phyloP scores from a whole-genome alignment of 2,113 vertebrate genomes.

The Hippocampus comes region DNA sequence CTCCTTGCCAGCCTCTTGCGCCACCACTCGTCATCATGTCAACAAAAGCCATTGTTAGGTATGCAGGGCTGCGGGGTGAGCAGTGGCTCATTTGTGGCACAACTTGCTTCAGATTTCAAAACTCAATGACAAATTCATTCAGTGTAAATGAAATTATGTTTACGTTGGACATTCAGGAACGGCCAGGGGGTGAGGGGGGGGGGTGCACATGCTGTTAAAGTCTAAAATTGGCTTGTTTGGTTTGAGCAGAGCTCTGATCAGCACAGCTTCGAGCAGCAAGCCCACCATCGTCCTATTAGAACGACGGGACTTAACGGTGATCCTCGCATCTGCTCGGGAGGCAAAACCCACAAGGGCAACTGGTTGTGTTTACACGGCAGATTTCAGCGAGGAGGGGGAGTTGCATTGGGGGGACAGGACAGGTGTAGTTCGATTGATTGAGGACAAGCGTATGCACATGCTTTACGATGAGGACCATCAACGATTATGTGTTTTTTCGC shows the following conservation, averaged over 20 bases:
- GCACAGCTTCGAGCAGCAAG: constrained; percentile 24
- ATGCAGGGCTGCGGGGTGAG: neutral
- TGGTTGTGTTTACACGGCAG: constrained; percentile 38
- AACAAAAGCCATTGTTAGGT: neutral
- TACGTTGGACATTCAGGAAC: neutral
- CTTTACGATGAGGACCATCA: too few species aligned
- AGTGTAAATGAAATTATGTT: too few species aligned
- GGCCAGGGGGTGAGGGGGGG: too few species aligned
- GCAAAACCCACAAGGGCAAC: constrained; percentile 49
- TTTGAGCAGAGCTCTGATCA: constrained; percentile 44
- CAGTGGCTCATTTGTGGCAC: neutral
- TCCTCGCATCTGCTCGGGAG: constrained; percentile 54
- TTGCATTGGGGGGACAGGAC: too few species aligned
- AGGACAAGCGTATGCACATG: neutral
- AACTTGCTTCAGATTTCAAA: too few species aligned
- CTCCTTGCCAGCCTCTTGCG: too few species aligned
- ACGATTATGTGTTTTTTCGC: too few species aligned
- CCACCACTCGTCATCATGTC: neutral
- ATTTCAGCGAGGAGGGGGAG: constrained; percentile 5
- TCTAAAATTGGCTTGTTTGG: constrained; percentile 45
- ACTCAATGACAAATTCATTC: too few species aligned
- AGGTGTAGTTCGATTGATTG: too few species aligned
- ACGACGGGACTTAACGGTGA: constrained; percentile 43
- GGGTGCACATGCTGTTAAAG: neutral
- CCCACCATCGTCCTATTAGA: constrained; percentile 22